Percentiles rank a stretch among this genome's conserved stretches.
phyloP scores from a whole-genome alignment of 2,888 invertebrate genomes.

The Embidobia sp. region DNA sequence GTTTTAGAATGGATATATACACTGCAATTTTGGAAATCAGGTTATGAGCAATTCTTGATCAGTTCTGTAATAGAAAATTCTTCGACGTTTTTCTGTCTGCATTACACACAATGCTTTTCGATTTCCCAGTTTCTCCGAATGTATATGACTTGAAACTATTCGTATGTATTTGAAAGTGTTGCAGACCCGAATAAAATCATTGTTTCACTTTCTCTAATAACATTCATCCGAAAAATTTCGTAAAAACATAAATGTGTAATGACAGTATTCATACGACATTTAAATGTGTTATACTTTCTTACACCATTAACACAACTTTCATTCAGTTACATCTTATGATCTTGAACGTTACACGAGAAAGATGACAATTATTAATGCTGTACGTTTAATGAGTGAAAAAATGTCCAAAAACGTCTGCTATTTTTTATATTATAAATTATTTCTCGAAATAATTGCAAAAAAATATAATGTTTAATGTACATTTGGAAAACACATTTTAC shows the following conservation, averaged over 20 bases:
- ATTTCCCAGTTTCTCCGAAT: slow-evolving; percentile 31
- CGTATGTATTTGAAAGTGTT: slow-evolving; percentile 34
- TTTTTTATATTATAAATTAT: no score
- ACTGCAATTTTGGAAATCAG: slow-evolving; percentile 8
- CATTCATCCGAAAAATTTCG: slow-evolving; percentile 29
- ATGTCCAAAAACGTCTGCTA: no score
- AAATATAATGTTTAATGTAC: no score
- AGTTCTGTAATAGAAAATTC: slow-evolving; percentile 8
- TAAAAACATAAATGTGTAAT: slow-evolving; percentile 24
- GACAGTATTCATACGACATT: slow-evolving; percentile 23
- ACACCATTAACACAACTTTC: slow-evolving; percentile 18
- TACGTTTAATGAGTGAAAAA: no score
- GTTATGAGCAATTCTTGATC: slow-evolving; percentile 4
- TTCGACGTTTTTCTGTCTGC: background rate
- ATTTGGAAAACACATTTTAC: no score
- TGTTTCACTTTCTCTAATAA: slow-evolving; percentile 34
- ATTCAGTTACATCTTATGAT: slow-evolving; percentile 20
- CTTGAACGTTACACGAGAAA: background rate
- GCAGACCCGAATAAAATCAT: slow-evolving; percentile 31
- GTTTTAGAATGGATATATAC: no score
- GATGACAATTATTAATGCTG: no score
- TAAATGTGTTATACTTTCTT: slow-evolving; percentile 36
- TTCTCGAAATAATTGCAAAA: no score
- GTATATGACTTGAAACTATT: slow-evolving; percentile 3
- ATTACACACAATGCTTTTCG: slow-evolving; percentile 19